A percentile compares a stretch with the other conserved stretches of the same genome.
phyloP scores from a whole-genome alignment of 2,888 invertebrate genomes.

The Harpalus rufipes region DNA sequence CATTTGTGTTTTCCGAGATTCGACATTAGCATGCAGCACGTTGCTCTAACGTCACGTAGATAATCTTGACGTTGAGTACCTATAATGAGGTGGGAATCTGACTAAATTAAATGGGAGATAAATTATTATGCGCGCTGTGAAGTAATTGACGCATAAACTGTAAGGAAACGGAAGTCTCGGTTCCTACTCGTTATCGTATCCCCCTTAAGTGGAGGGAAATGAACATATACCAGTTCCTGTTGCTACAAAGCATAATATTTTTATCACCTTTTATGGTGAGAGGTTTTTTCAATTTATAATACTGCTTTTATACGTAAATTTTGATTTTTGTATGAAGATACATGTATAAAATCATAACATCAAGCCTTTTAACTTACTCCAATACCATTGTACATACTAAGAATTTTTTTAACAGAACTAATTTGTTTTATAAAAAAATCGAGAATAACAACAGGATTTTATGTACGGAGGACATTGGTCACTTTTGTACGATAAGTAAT shows the following conservation, averaged over 20 bases:
- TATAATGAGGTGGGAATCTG: conserved; percentile 28
- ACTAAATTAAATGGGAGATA: conserved; percentile 20
- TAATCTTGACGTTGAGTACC: conserved; percentile 21
- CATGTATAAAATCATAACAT: no score
- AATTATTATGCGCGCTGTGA: conserved; percentile 48
- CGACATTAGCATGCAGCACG: not conserved
- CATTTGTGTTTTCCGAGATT: conserved; percentile 1
- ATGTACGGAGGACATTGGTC: no score
- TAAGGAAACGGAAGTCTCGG: conserved; percentile 52
- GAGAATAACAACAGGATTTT: no score
- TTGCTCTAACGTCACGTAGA: not conserved
- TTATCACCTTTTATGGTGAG: conserved; percentile 9
- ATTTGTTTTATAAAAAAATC: no score
- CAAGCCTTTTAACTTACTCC: no score
- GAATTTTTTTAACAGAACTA: no score
- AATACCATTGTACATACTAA: no score
- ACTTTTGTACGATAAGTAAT: no score
- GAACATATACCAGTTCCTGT: conserved; percentile 12
- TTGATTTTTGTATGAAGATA: not conserved
- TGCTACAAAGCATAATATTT: not conserved
- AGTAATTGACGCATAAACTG: conserved; percentile 43
- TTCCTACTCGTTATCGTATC: conserved; percentile 46
- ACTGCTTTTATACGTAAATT: not conserved
- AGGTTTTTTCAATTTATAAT: not conserved
- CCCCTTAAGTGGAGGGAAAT: not conserved